Percentiles rank a stretch among this genome's conserved stretches.
These are phyloP conservation scores for Drosophila neoperkinsi DNA, from an alignment of 2,888 invertebrate species.

Conservation along the genomic window DNA sequence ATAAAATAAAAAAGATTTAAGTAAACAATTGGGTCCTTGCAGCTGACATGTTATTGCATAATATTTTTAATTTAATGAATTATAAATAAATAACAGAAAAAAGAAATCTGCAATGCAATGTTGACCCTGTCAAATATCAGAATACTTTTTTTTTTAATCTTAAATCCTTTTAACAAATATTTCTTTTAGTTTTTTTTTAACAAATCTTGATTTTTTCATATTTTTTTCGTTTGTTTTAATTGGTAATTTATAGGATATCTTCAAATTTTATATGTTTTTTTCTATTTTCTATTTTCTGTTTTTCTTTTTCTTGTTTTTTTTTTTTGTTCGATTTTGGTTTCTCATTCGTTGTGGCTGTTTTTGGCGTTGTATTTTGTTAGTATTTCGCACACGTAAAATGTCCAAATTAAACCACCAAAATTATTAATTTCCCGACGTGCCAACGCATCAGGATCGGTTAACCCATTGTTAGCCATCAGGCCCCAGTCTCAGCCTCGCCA, in stretches of 20 bases:
- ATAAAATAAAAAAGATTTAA: background rate
- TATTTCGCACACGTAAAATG: conserved; percentile 71
- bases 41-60: background rate
- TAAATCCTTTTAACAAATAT: background rate
- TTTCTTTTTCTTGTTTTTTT: background rate
- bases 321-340: background rate
- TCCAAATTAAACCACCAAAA: conserved; percentile 67
- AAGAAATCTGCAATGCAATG: rapidly evolving
- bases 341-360: conserved; percentile 11
- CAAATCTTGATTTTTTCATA: background rate
- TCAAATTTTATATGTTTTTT: rapidly evolving
- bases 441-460: conserved; percentile 24
- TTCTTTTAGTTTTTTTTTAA: background rate
- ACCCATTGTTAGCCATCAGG: conserved; percentile 37
- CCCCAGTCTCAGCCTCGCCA: background rate
- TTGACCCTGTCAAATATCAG: background rate
- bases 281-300: no score
- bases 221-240: background rate
- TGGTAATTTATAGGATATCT: conserved; percentile 2
- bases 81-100: background rate
- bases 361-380: conserved; percentile 27
- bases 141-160: background rate
- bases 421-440: conserved; percentile 70
- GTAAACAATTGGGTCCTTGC: background rate
- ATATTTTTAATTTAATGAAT: background rate